Percentiles rank a stretch among this genome's conserved stretches.
Evolutionary conservation across 2,113 vertebrate species (phyloP).

Genomic region (Bubo scandiacus): DNA sequence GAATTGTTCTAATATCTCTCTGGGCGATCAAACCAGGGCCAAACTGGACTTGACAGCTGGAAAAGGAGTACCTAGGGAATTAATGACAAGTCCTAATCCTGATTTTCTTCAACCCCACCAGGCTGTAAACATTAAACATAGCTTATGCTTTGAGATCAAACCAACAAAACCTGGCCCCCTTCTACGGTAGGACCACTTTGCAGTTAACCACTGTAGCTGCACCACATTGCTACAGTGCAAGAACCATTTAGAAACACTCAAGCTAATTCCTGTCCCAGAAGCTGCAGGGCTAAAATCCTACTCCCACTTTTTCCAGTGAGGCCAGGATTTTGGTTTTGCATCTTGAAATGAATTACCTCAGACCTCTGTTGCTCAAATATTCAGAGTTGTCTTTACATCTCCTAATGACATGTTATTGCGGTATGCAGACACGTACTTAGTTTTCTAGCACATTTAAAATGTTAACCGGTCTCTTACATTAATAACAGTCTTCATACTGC

Average conservation of each 20-base stretch:
- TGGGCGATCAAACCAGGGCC: not conserved
- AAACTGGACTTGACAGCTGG: slow-evolving; percentile 9
- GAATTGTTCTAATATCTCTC: slow-evolving; percentile 21
- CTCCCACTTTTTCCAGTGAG: not conserved
- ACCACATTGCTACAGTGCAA: not conserved
- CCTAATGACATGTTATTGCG: fast-evolving
- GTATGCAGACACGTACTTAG: not conserved
- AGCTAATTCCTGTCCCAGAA: not conserved
- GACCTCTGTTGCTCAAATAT: not conserved
- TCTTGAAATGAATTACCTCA: not conserved
- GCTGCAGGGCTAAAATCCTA: not conserved
- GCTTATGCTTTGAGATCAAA: not conserved
- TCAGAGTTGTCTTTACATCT: not conserved
- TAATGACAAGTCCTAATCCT: not conserved
- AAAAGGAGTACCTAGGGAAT: not conserved
- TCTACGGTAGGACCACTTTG: not conserved
- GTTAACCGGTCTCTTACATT: not conserved
- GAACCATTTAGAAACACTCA: not conserved
- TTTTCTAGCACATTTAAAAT: not conserved
- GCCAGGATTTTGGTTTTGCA: not conserved
- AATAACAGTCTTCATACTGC: not conserved
- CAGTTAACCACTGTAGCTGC: not conserved
- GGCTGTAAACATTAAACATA: not conserved
- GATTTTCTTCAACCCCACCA: not conserved
- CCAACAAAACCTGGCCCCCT: not conserved